phyloP scores from a whole-genome alignment of 2,797 vertebrate genomes.

The Neosilurus mollespiculum region DNA sequence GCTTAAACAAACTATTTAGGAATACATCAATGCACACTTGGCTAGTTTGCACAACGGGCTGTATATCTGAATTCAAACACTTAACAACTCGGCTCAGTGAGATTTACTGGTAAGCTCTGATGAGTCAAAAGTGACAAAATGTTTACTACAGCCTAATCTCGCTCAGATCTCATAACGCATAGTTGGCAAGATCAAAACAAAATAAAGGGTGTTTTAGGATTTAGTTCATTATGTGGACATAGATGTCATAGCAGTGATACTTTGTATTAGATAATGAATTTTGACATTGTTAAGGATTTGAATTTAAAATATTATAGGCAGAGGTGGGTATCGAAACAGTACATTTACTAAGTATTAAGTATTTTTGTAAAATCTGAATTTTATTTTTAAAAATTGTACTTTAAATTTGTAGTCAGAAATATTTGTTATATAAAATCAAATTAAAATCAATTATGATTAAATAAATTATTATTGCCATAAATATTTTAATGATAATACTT shows the following conservation, averaged over 20 bases:
- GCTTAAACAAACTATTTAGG: slow-evolving; percentile 1
- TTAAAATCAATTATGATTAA: background rate
- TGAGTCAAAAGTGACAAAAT: slow-evolving; percentile 18
- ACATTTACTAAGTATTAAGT: background rate
- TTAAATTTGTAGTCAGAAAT: background rate
- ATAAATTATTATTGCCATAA: too few relatives aligned
- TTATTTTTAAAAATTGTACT: background rate
- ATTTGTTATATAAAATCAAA: background rate
- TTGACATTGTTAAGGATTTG: background rate
- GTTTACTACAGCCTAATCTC: slow-evolving; percentile 36
- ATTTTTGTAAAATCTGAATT: background rate
- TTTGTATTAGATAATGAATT: background rate
- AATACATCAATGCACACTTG: slow-evolving; percentile 18
- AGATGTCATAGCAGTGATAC: background rate
- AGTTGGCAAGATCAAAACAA: slow-evolving; percentile 10
- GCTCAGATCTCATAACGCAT: slow-evolving; percentile 18
- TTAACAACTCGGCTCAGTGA: slow-evolving; percentile 17
- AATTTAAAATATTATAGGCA: background rate
- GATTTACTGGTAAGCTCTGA: slow-evolving; percentile 27
- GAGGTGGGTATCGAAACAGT: background rate
- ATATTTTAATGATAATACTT: too few relatives aligned
- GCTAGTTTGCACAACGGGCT: background rate
- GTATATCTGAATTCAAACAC: slow-evolving; percentile 14
- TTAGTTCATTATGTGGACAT: slow-evolving; percentile 10
- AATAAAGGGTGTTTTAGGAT: slow-evolving; percentile 10